Conservation (phyloP, 2,113 vertebrate genomes). For the Ammodytes marinus region DNA sequence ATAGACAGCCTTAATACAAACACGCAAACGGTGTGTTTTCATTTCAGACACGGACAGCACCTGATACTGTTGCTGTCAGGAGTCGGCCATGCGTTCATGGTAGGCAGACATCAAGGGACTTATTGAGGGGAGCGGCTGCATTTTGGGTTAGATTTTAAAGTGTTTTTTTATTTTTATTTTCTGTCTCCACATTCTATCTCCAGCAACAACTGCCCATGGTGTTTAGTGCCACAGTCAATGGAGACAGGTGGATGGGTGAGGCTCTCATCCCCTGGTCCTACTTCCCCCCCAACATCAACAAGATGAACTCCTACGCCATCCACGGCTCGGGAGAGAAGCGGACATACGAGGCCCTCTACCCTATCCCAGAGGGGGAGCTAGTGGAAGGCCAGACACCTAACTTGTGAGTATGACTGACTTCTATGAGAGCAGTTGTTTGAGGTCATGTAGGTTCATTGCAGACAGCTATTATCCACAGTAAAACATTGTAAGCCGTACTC, state of each 20-base stretch:
- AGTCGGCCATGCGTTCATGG: slow-evolving; percentile 88
- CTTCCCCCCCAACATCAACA: slow-evolving; percentile 84
- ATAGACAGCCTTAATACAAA: neutral
- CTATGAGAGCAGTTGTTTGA: neutral
- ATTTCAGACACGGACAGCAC: slow-evolving; percentile 92
- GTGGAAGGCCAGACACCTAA: slow-evolving; percentile 75
- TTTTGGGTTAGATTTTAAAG: neutral
- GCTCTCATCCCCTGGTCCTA: slow-evolving; percentile 80
- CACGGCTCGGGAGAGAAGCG: slow-evolving; percentile 79
- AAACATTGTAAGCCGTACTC: neutral
- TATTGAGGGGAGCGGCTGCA: neutral
- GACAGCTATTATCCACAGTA: neutral
- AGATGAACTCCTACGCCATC: slow-evolving; percentile 86
- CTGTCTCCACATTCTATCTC: slow-evolving; percentile 23
- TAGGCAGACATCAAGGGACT: slow-evolving; percentile 72
- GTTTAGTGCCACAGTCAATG: slow-evolving; percentile 73
- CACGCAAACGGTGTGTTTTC: slow-evolving; percentile 7
- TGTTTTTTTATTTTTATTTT: neutral
- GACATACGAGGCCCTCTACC: slow-evolving; percentile 82
- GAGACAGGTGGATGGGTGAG: slow-evolving; percentile 76
- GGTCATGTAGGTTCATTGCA: neutral
- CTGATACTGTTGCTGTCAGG: slow-evolving; percentile 91
- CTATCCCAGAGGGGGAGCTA: slow-evolving; percentile 76
- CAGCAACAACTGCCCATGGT: slow-evolving; percentile 86
- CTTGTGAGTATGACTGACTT: slow-evolving; percentile 78